Conservation (phyloP, 2,797 vertebrate genomes). For the Leptoclinus maculatus region DNA sequence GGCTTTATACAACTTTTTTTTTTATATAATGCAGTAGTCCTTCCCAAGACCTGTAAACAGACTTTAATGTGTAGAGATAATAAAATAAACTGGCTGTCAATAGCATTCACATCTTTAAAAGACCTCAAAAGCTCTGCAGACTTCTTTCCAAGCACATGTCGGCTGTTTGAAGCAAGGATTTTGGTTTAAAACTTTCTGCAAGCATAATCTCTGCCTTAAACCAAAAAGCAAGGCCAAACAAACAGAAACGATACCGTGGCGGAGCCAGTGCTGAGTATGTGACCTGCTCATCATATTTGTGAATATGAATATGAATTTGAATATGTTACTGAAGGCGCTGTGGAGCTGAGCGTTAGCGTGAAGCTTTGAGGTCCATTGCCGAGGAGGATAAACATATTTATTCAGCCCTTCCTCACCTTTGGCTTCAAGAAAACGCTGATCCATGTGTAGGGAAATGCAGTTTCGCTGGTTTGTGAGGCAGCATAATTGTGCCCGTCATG, state of each 20-base stretch:
- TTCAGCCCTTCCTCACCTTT: conserved; percentile 66
- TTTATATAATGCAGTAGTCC: background rate
- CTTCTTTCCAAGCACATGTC: conserved; percentile 7
- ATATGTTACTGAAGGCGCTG: conserved; percentile 49
- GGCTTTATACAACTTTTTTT: background rate
- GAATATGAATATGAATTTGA: conserved; percentile 34
- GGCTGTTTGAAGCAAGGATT: conserved; percentile 47
- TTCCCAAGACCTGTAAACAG: background rate
- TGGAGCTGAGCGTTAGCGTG: conserved; percentile 47
- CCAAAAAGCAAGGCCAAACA: conserved; percentile 66
- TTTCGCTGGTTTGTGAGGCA: conserved; percentile 56
- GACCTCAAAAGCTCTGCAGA: conserved; percentile 17
- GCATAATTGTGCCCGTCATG: conserved; percentile 71
- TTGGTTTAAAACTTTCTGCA: conserved; percentile 44
- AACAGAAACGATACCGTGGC: conserved; percentile 38
- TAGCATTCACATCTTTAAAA: conserved; percentile 7
- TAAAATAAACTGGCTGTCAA: background rate
- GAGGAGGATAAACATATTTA: conserved; percentile 66
- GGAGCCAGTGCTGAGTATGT: conserved; percentile 37
- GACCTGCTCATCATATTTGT: conserved; percentile 66
- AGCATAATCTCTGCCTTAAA: conserved; percentile 53
- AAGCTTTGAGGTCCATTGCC: conserved; percentile 52
- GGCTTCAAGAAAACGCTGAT: conserved; percentile 65
- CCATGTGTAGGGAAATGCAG: conserved; percentile 53
- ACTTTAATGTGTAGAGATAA: conserved; percentile 5